Conservation (phyloP, 2,888 invertebrate genomes). For the Pegoplata infirma region DNA sequence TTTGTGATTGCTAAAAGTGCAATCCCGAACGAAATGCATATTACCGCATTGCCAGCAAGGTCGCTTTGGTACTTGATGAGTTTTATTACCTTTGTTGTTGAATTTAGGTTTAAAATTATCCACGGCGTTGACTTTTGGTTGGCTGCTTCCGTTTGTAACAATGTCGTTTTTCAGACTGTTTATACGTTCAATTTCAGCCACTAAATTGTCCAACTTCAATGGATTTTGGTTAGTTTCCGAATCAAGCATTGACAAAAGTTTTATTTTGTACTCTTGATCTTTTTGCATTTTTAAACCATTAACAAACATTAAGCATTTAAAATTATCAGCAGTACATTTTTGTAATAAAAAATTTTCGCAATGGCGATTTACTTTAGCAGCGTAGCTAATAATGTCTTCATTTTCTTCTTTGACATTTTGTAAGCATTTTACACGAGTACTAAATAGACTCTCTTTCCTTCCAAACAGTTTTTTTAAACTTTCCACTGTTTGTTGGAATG, state of each 20-base stretch:
- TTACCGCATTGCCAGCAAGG: slow-evolving; percentile 56
- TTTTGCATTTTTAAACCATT: slow-evolving; percentile 15
- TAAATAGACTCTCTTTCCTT: slow-evolving; percentile 30
- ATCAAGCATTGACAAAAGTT: slow-evolving; percentile 33
- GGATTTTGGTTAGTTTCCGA: not conserved
- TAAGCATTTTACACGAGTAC: slow-evolving; percentile 13
- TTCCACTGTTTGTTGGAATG: slow-evolving; percentile 22
- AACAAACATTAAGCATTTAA: slow-evolving; percentile 18
- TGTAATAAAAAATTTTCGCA: slow-evolving; percentile 50
- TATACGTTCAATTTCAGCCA: slow-evolving; percentile 17
- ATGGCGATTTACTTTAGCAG: slow-evolving; percentile 20
- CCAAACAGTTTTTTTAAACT: slow-evolving; percentile 28
- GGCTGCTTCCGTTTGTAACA: not conserved
- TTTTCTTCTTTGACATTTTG: not conserved
- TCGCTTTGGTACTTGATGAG: slow-evolving; percentile 7
- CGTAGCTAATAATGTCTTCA: not conserved
- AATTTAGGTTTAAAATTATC: not conserved
- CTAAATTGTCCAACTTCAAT: not conserved
- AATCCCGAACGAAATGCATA: too few relatives aligned
- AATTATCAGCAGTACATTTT: slow-evolving; percentile 30
- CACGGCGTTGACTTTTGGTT: not conserved
- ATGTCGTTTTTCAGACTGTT: slow-evolving; percentile 18
- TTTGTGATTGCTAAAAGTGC: slow-evolving; percentile 37
- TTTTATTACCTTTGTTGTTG: not conserved
- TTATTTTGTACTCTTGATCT: slow-evolving; percentile 31